Evolutionary conservation across 2,888 invertebrate species (phyloP).

Genomic region (Watsonalla cultraria): DNA sequence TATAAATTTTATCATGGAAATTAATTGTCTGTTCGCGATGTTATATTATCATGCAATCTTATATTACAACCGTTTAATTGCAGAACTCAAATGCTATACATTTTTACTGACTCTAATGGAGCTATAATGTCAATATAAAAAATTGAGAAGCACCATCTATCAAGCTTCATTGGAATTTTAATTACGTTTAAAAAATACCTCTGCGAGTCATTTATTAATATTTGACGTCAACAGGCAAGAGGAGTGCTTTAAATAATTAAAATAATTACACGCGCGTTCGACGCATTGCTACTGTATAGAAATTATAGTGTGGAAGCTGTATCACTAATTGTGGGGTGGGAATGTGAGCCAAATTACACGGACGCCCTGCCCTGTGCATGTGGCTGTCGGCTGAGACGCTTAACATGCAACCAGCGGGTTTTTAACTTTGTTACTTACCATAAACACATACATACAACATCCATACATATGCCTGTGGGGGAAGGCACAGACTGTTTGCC

Average conservation of each 20-base stretch:
- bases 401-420: slow-evolving; percentile 1
- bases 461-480: too few relatives aligned
- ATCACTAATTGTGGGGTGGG: slow-evolving; percentile 49
- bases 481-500: too few relatives aligned
- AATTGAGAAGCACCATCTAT: neutral
- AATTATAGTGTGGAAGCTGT: slow-evolving; percentile 46
- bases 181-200: neutral
- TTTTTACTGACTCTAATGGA: too few relatives aligned
- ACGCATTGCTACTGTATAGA: slow-evolving; percentile 46
- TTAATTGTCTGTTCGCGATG: too few relatives aligned
- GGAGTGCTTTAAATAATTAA: slow-evolving; percentile 46
- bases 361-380: slow-evolving; percentile 36
- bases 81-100: too few relatives aligned
- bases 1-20: too few relatives aligned
- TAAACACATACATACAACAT: too few relatives aligned
- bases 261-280: slow-evolving; percentile 45
- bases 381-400: slow-evolving; percentile 7
- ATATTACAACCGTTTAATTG: too few relatives aligned
- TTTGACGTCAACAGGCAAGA: slow-evolving; percentile 15
- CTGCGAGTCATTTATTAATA: slow-evolving; percentile 5
- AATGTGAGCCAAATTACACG: slow-evolving; percentile 50
- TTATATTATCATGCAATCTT: too few relatives aligned
- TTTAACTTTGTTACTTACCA: neutral
- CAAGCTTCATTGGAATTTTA: slow-evolving; percentile 1
- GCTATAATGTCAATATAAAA: too few relatives aligned